A percentile compares a stretch with the other conserved stretches of the same genome.
phyloP scores from a whole-genome alignment of 2,888 invertebrate species.

The Idaea straminata region DNA sequence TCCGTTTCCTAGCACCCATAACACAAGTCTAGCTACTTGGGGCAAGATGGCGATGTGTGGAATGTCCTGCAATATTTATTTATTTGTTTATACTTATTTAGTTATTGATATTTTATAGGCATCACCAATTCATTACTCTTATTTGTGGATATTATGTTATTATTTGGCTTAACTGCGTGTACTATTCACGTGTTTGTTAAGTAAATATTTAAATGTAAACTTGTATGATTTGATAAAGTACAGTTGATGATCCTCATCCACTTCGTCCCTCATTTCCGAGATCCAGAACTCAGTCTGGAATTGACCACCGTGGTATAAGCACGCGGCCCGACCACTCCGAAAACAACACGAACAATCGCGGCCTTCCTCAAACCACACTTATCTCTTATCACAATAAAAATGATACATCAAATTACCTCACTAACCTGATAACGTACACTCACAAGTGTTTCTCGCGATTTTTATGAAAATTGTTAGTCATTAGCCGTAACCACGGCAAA shows the following conservation, averaged over 20 bases:
- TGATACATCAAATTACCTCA: constrained; percentile 72
- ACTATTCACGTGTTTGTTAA: not conserved
- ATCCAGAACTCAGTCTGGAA: constrained; percentile 30
- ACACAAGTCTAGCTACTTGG: too few relatives aligned
- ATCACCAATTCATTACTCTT: not conserved
- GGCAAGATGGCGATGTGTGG: too few relatives aligned
- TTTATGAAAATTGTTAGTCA: constrained; percentile 38
- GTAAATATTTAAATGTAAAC: not conserved
- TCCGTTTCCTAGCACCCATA: too few relatives aligned
- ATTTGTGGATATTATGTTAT: not conserved
- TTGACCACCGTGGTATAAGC: constrained; percentile 26
- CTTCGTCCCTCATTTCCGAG: not conserved
- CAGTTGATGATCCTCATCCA: not conserved
- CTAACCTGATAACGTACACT: constrained; percentile 57
- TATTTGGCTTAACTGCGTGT: not conserved
- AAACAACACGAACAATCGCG: constrained; percentile 28
- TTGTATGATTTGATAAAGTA: not conserved
- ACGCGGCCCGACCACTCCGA: constrained; percentile 24
- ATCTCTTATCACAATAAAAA: constrained; percentile 65
- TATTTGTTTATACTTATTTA: too few relatives aligned
- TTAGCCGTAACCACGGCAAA: constrained; percentile 27
- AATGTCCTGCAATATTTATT: too few relatives aligned
- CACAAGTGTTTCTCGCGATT: constrained; percentile 50
- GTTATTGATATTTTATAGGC: too few relatives aligned
- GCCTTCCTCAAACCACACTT: constrained; percentile 27